Evolutionary conservation across 2,113 vertebrate species (phyloP), one percentile per base, ranked within the genome.

Genomic region (Rhinoderma darwinii): DNA sequence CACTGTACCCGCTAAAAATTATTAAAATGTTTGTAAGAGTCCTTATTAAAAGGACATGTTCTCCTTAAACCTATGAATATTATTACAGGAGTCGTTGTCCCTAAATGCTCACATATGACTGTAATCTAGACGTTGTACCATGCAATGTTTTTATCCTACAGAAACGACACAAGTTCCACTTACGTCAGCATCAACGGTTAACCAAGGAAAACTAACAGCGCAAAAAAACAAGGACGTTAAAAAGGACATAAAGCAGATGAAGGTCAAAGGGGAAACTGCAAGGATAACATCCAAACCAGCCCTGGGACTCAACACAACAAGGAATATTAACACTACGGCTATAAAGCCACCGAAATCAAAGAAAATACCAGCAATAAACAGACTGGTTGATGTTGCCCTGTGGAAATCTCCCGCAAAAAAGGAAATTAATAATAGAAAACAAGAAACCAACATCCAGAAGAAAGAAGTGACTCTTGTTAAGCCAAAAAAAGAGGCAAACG

Each of bases 391-490:
- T 32, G 25, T 50, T 4, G n/a, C 44, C 61, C 27, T 18, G 18
- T 27, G 47, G 14, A 86, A 80, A 39, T 12, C 61, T 61, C n/a
- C 50, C 18, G 3, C 32, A 32, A 81, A 61, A 32, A 81, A 80
- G 63, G 44, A 80, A 68, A 22, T 44, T 12, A 27, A 63, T 44
- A 30, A 35, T 80, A 78, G 11, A 14, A 88, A 74, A 72, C 83
- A 84, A 82, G 50, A 73, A 51, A 73, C 85, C 0, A 81, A 35
- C 18, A 2, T 54, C 17, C 77, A 81, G 37, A 86, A 86, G 61
- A 51, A 61, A 30, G 66, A 4, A 18, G 50, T 17, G 27, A 44
- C 14, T 20, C 22, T 44, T n/a, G 9, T 2, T 25, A 68, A 51
- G 32, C 1, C 72, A 79, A 78, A 63, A 8, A 78, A 50, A n/a